Evolutionary conservation across 2,888 invertebrate species (phyloP), one percentile per base, ranked within the genome.

Genomic region (Empis livida): DNA sequence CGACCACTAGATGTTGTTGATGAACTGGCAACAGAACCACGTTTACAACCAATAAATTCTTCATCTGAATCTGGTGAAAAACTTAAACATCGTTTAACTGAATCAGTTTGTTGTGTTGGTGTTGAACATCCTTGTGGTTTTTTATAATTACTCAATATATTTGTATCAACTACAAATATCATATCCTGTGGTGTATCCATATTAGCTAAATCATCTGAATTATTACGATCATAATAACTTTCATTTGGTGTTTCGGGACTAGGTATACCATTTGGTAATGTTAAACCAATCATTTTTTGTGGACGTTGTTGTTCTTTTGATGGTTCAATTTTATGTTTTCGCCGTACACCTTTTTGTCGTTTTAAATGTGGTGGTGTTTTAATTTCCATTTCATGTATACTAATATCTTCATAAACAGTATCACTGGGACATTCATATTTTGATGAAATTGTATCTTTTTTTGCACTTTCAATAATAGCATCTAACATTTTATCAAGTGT

Each of bases 41-140:
- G 65, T 56, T 77, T 77, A 42, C 58, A 60, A 5, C 74, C 74
- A 9, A 58, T 56, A 27, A 52, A 54, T 46, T 74, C 60, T 49
- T 74, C 73, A 46, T 71, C 75, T 42, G 74, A 75, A 47, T 75
- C 75, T 10, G 76, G 75, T 14, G 78, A 78, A 60, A 75, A 78
- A 11, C 76, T 78, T 9, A 78, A 59, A 57, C 78, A 78, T 48
- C 78, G 69, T 57, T 78, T 72, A 14, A 72, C 64, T 37, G 75
- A 73, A 45, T 73, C 73, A 15, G 73, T 72, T 44, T 62, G 61
- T 14, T 57, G 43, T 9, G 60, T 60, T 23, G 75, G 59, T 53
- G 75, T 76, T 49, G 75, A 74, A 1, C 72, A 72, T 47, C 73
- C 73, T 53, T 73, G 64, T 27, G 72, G 69, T 58, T 71, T 59